Percentiles rank a stretch among this genome's conserved stretches.
Evolutionary conservation across 2,113 vertebrate species (phyloP).

Genomic region (Siniperca knerii): DNA sequence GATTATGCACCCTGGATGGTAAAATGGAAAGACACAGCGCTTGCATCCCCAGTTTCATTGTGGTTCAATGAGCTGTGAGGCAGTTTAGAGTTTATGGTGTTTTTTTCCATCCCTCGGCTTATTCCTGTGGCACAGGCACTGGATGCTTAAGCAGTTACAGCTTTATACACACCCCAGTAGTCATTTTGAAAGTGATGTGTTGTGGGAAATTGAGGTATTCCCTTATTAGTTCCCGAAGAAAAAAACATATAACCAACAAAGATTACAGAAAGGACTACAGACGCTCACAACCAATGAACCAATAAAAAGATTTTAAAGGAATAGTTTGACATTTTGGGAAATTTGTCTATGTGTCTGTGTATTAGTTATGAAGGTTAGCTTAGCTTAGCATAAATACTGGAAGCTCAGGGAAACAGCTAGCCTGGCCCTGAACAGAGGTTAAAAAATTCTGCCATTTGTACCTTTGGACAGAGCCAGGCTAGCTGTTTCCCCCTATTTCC

Average conservation of each 20-base stretch:
- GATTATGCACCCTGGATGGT: slow-evolving; percentile 8
- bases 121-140: slow-evolving; percentile 7
- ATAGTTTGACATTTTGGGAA: neutral
- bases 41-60: neutral
- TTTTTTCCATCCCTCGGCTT: neutral
- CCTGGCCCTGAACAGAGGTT: no score
- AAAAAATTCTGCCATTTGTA: no score
- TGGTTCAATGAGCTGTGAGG: slow-evolving; percentile 37
- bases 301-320: neutral
- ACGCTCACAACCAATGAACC: neutral
- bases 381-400: neutral
- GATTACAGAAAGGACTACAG: neutral
- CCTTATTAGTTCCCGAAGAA: neutral
- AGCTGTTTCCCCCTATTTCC: neutral
- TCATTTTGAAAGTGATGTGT: neutral
- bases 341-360: neutral
- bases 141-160: neutral
- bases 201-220: neutral
- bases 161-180: neutral
- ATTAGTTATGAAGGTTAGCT: neutral
- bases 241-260: neutral
- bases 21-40: slow-evolving; percentile 3
- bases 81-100: slow-evolving; percentile 11
- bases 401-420: neutral
- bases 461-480: neutral